phyloP scores from a whole-genome alignment of 2,797 vertebrate species.

The Artibeus lituratus region DNA sequence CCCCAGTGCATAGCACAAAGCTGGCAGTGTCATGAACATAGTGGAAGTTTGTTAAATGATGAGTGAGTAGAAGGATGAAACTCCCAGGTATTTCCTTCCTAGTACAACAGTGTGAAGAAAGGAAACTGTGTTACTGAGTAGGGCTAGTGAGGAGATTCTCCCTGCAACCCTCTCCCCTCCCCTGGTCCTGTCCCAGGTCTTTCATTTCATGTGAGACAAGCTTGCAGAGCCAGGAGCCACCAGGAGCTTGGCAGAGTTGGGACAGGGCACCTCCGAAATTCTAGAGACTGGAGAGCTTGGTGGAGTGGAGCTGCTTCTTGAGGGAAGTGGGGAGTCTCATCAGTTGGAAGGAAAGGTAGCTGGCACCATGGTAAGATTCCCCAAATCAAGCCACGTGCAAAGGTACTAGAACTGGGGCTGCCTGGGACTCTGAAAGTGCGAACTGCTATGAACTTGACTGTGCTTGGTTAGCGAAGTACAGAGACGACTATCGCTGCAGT shows the following conservation, averaged over 20 bases:
- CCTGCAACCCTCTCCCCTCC: background rate
- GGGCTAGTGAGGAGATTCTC: background rate
- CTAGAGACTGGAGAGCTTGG: background rate
- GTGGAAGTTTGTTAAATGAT: background rate
- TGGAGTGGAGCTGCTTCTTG: background rate
- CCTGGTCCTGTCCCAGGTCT: background rate
- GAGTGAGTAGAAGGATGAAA: background rate
- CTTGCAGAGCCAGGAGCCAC: background rate
- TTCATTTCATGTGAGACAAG: background rate
- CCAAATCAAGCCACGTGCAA: background rate
- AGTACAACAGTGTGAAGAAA: background rate
- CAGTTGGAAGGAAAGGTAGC: background rate
- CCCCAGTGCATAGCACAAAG: background rate
- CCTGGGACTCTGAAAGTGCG: background rate
- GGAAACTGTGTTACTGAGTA: background rate
- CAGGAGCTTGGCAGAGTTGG: background rate
- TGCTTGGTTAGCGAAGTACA: background rate
- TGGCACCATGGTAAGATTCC: background rate
- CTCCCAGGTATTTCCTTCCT: background rate
- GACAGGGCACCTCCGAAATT: background rate
- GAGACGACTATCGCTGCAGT: background rate
- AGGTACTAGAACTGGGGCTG: background rate
- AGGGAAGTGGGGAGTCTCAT: background rate
- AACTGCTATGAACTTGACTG: background rate
- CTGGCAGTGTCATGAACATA: background rate